Evolutionary conservation across 2,113 vertebrate genomes (phyloP), one percentile per base, ranked within the genome.

Genomic region (Vireo altiloquus): DNA sequence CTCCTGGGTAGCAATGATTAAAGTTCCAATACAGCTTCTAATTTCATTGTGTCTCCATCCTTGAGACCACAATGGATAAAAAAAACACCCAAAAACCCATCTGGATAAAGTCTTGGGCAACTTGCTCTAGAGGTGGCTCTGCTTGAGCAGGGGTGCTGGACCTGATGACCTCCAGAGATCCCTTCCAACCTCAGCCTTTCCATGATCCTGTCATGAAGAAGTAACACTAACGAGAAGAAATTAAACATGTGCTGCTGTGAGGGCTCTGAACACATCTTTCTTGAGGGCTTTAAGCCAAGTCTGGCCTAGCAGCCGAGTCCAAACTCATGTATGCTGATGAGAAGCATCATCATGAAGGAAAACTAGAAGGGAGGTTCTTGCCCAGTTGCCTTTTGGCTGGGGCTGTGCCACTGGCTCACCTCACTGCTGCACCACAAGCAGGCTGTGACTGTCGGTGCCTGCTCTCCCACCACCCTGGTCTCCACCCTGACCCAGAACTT

Each of bases 341-440:
- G 16, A 74, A 69, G 21, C 33, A 15, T 49, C 25, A 28, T 6
- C 37, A 30, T 27, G 16, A 74, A 81, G 40, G 61, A 56, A 56
- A 76, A 42, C 14, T 7, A 39, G 20, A 79, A 79, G 21, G 37
- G 22, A 78, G 35, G 6, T 47, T 30, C 40, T 47, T 18, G 8
- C 24, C 24, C n/a, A 42, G 37, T 13, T 8, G 9, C 18, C 25
- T 82, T 75, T 53, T 35, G 19, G 15, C 64, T 44, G 46, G 19
- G 33, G 25, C 59, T 64, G 13, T 30, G 20, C 28, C 11, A 4
- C 69, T 44, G n/a, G 7, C 23, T 90, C 10, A 6, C 25, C 40
- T 44, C 30, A 30, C 37, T 82, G 54, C n/a, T 6, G 1, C 46
- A 47, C 6, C 0, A 0, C 6, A 21, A 20, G 2, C 44, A 50